Conservation (phyloP, 2,113 vertebrate species). For the Todiramphus chloris region DNA sequence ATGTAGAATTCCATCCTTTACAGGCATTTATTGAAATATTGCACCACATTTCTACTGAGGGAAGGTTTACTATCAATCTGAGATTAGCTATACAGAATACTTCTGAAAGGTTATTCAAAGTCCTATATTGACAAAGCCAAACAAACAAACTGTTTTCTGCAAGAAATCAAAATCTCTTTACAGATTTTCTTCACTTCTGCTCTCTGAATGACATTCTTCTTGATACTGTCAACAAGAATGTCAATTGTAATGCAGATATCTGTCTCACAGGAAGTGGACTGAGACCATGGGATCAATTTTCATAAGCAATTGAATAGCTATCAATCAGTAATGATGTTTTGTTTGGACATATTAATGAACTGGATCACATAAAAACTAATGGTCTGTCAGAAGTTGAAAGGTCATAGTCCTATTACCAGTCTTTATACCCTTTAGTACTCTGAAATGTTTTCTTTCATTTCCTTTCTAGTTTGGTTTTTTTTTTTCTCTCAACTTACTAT, state of each 20-base stretch:
- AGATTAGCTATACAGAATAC: neutral
- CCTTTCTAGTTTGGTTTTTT: neutral
- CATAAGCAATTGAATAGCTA: neutral
- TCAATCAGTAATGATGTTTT: neutral
- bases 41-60: neutral
- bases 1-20: neutral
- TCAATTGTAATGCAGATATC: neutral
- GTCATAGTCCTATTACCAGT: neutral
- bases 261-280: neutral
- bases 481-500: neutral
- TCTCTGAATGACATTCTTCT: neutral
- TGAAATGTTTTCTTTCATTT: neutral
- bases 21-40: neutral
- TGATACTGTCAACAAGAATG: neutral
- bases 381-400: neutral
- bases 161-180: neutral
- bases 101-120: neutral
- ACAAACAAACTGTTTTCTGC: neutral
- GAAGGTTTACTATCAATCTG: neutral
- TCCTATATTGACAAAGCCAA: neutral
- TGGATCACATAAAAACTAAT: neutral
- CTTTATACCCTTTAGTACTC: neutral
- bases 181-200: neutral
- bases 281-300: neutral
- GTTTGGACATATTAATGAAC: neutral